Percentiles rank a stretch among this genome's conserved stretches.
Conservation (phyloP, 2,888 invertebrate genomes). For the Apeira syringaria region DNA sequence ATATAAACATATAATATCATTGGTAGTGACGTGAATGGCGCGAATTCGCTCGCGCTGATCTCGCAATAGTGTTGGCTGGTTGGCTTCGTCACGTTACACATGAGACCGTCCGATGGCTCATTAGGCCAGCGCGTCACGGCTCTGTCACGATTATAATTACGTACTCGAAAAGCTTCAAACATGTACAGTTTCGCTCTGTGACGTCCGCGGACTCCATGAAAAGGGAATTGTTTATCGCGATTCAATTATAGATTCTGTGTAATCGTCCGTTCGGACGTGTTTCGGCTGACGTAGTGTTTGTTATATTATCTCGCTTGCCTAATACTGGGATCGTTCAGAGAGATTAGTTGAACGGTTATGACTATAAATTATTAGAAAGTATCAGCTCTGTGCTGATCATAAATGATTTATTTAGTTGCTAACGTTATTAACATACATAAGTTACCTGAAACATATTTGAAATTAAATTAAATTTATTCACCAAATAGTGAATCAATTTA, state of each 20-base stretch:
- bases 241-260: constrained; percentile 63
- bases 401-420: too few relatives aligned
- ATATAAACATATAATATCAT: too few relatives aligned
- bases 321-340: constrained; percentile 22
- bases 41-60: constrained; percentile 53
- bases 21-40: constrained; percentile 50
- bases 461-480: too few relatives aligned
- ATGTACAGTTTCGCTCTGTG: constrained; percentile 54
- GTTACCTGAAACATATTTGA: too few relatives aligned
- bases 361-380: neutral
- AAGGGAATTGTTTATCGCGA: constrained; percentile 57
- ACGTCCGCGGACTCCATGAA: constrained; percentile 58
- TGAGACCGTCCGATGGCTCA: constrained; percentile 31
- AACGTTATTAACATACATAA: too few relatives aligned
- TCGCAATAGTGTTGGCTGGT: constrained; percentile 49
- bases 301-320: constrained; percentile 34
- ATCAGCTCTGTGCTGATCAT: neutral
- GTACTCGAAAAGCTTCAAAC: constrained; percentile 57
- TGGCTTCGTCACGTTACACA: constrained; percentile 43
- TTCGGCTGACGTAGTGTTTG: constrained; percentile 50
- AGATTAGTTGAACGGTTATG: constrained; percentile 7
- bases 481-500: too few relatives aligned
- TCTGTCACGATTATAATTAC: constrained; percentile 69
- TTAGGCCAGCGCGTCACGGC: constrained; percentile 44
- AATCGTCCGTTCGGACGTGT: constrained; percentile 58